Percentiles rank a stretch among this genome's conserved stretches.
Conservation (phyloP, 1,140 invertebrate genomes). For the Lepidurus arcticus region DNA sequence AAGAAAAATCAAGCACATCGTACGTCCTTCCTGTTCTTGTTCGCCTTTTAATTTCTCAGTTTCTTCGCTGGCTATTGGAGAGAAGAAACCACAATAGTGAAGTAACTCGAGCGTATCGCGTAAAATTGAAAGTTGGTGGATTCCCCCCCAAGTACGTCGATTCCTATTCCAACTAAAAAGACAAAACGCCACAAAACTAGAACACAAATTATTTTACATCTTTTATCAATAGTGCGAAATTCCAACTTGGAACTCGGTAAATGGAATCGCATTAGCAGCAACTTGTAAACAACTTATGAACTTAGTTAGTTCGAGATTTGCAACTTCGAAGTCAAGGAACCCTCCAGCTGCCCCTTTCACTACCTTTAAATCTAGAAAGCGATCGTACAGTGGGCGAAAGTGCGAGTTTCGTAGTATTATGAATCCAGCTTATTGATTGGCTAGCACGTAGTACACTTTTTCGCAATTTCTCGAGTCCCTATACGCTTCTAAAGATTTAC, state of each 20-base stretch:
- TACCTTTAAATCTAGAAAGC: neutral
- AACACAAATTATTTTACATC: neutral
- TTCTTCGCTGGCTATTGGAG: neutral
- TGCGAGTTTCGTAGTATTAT: neutral
- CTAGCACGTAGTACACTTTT: neutral
- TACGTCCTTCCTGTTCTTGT: neutral
- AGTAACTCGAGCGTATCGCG: neutral
- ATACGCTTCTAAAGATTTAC: neutral
- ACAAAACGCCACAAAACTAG: neutral
- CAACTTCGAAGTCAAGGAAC: neutral
- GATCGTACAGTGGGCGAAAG: neutral
- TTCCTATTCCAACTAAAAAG: neutral
- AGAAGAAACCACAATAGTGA: neutral
- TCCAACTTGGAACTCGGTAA: neutral
- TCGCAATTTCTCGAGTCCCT: neutral
- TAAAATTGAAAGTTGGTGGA: neutral
- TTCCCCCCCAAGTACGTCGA: neutral
- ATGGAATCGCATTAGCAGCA: neutral
- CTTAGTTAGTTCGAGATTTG: slow-evolving; percentile 7
- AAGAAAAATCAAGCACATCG: neutral
- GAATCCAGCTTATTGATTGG: slow-evolving; percentile 3
- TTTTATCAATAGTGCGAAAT: neutral
- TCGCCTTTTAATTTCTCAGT: neutral
- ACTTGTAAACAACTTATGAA: neutral
- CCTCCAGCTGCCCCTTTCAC: neutral